Base-by-base conservation (phyloP, 2,113 vertebrate species). In the Trichechus manatus region DNA sequence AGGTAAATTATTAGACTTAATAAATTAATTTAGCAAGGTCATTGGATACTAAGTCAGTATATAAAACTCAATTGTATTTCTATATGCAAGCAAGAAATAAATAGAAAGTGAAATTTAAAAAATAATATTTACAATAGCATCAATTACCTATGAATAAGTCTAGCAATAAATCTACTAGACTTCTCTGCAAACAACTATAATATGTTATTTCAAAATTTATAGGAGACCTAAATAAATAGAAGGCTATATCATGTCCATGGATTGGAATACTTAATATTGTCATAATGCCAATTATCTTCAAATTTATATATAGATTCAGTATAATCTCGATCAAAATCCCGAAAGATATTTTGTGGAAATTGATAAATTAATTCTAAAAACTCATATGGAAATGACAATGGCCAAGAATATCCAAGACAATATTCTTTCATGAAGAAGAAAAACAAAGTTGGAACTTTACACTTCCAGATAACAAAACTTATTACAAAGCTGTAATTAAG, bases 1-100 rank as follows among this genome's bases (percentile, higher is more conserved):
- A 85, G 25, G 80, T 92, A 87, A 90, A 64, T 93, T 81, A 66
- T 84, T 53, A 90, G 29, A 63, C 56, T 95, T 63, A 63, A 83
- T 42, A 92, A 95, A 36, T 50, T 5, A 94, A 95, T 77, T 63
- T 42, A 81, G 3, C 80, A 91, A 96, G 2, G 1, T 90, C 56
- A 88, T 6, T 36, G 6, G n/a, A 75, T 94, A 87, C 31, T 92
- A 47, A 92, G 11, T 31, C 25, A 59, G 59, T 39, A 85, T 29
- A 81, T 2, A 84, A 88, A 93, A 90, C 42, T 89, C 27, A 87
- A 59, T 53, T 95, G 75, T 80, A 78, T 36, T 72, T 96, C 36
- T 80, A 91, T 4, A 70, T 47, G 27, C 1, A 44, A 20, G 29
- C 61, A 90, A 87, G 6, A 89, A 87, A 59, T 72, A 22, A 79